A percentile compares a stretch with the other conserved stretches of the same genome.
These are phyloP conservation scores for Ibidorhyncha struthersii DNA, from an alignment of 2,113 vertebrate species.

Conservation along the genomic window DNA sequence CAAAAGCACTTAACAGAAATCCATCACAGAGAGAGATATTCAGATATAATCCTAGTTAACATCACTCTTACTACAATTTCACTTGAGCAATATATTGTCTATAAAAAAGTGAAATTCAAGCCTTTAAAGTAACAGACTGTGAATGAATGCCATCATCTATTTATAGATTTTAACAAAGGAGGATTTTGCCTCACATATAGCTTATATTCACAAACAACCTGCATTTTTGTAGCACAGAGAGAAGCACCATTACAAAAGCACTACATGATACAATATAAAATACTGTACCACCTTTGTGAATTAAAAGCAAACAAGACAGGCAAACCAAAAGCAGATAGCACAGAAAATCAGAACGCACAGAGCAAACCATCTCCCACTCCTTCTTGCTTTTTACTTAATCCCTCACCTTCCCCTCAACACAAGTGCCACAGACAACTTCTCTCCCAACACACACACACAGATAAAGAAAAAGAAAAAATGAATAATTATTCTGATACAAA, in stretches of 20 bases:
- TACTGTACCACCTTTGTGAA: neutral
- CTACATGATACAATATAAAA: neutral
- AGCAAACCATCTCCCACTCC: neutral
- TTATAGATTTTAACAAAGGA: neutral
- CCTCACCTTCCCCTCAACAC: neutral
- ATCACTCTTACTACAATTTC: neutral
- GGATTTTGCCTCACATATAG: neutral
- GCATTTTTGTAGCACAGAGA: neutral
- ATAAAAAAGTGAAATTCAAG: neutral
- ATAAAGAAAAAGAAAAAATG: neutral
- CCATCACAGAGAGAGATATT: neutral
- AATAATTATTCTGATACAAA: neutral
- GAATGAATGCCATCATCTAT: neutral
- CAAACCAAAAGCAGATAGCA: neutral
- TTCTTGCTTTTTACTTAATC: neutral
- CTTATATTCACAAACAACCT: neutral
- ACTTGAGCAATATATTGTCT: neutral
- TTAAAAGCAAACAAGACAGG: neutral
- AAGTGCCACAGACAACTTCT: neutral
- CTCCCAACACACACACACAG: neutral
- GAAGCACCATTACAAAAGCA: neutral
- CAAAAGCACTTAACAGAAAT: neutral
- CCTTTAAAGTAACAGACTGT: neutral
- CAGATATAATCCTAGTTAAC: neutral
- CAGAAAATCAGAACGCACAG: neutral